A percentile compares a stretch with the other conserved stretches of the same genome.
phyloP scores from a whole-genome alignment of 2,888 invertebrate species.

The Dorcus hopei region DNA sequence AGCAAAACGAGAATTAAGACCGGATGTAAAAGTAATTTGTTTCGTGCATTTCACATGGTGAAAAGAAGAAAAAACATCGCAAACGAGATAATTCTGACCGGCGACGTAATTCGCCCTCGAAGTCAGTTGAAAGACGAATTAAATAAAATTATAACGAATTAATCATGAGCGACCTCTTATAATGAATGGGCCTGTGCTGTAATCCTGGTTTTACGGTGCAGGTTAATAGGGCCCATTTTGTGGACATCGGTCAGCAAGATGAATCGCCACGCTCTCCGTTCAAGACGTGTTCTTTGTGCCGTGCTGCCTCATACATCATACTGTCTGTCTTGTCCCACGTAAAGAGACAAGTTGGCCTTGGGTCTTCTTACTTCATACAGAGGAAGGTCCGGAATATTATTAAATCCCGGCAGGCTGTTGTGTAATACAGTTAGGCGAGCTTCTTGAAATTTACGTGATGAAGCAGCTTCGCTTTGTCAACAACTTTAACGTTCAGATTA shows the following conservation, averaged over 20 bases:
- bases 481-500: slow-evolving; percentile 5
- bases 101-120: too few relatives aligned
- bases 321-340: slow-evolving; percentile 33
- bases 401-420: slow-evolving; percentile 3
- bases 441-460: slow-evolving; percentile 6
- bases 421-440: slow-evolving; percentile 8
- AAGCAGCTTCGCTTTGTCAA: slow-evolving; percentile 8
- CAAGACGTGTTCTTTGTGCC: slow-evolving; percentile 39
- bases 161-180: slow-evolving; percentile 7
- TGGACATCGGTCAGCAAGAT: slow-evolving; percentile 35
- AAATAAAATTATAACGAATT: slow-evolving; percentile 18
- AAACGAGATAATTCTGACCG: too few relatives aligned
- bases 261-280: slow-evolving; percentile 37
- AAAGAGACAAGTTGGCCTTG: slow-evolving; percentile 31
- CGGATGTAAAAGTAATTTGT: too few relatives aligned
- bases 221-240: slow-evolving; percentile 22
- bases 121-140: not conserved
- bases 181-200: not conserved
- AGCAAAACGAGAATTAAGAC: too few relatives aligned
- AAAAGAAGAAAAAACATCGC: too few relatives aligned
- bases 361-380: slow-evolving; percentile 12
- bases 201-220: slow-evolving; percentile 19
- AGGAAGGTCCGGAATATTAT: slow-evolving; percentile 4
- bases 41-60: too few relatives aligned
- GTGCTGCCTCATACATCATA: slow-evolving; percentile 36